phyloP scores from a whole-genome alignment of 2,888 invertebrate genomes.

The Nemotelus pantherinus region DNA sequence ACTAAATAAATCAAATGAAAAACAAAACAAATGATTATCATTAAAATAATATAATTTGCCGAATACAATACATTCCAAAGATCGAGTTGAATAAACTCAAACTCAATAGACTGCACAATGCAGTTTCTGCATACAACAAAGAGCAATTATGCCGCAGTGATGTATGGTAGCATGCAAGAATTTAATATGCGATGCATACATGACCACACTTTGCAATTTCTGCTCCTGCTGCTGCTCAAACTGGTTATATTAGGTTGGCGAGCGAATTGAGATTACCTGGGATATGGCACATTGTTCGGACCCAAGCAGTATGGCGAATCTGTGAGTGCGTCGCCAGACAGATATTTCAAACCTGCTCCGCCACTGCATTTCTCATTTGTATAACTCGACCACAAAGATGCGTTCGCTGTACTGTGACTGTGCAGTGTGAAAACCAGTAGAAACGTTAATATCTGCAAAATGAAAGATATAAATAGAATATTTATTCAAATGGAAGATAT shows the following conservation, averaged over 20 bases:
- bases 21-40: constrained; percentile 51
- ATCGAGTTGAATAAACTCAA: constrained; percentile 27
- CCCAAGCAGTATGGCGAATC: constrained; percentile 82
- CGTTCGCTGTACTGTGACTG: constrained; percentile 55
- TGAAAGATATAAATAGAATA: constrained; percentile 16
- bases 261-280: constrained; percentile 71
- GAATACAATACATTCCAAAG: background rate
- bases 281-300: constrained; percentile 85
- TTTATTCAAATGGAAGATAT: no score
- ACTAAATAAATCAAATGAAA: constrained; percentile 67
- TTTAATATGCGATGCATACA: background rate
- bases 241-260: background rate
- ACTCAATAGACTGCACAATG: background rate
- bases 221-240: background rate
- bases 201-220: background rate
- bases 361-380: constrained; percentile 67
- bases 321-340: constrained; percentile 87
- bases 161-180: no score
- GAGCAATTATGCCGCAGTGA: no score
- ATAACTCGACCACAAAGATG: constrained; percentile 62
- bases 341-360: constrained; percentile 78
- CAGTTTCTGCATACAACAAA: no score
- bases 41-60: background rate
- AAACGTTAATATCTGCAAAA: constrained; percentile 59
- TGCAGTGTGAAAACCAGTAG: constrained; percentile 59